Evolutionary conservation across 2,113 vertebrate genomes (phyloP).

Genomic region (Heterochromis multidens): DNA sequence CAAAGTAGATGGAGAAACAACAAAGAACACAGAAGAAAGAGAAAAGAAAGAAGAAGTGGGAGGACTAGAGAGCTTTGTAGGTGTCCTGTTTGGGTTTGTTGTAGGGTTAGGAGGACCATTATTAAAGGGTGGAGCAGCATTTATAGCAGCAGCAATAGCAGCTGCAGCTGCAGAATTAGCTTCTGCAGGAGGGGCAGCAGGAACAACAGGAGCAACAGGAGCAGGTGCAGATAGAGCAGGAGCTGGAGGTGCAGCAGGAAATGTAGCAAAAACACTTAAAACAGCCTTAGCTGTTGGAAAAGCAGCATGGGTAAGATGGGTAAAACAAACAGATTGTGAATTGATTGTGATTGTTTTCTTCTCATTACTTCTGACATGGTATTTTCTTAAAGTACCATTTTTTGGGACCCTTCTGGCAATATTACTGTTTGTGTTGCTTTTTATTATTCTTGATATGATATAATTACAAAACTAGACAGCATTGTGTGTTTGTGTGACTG

Average conservation of each 20-base stretch:
- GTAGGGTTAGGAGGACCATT: not conserved
- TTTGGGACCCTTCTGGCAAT: not conserved
- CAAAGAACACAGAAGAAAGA: not conserved
- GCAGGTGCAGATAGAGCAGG: not conserved
- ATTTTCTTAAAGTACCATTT: not conserved
- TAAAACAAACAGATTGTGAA: fast-evolving
- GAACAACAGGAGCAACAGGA: not conserved
- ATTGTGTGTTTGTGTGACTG: not conserved
- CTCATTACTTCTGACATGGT: not conserved
- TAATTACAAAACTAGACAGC: not conserved
- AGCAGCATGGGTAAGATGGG: not conserved
- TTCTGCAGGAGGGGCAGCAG: not conserved
- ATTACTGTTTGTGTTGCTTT: fast-evolving
- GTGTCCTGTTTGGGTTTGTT: not conserved
- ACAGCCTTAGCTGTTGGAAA: not conserved
- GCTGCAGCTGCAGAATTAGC: fast-evolving
- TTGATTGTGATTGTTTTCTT: not conserved
- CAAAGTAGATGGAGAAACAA: not conserved
- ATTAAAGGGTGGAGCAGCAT: not conserved
- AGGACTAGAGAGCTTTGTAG: not conserved
- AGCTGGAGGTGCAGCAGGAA: not conserved
- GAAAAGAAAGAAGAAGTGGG: fast-evolving
- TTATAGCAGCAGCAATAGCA: not conserved
- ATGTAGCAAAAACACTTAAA: not conserved
- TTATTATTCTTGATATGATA: fast-evolving